These are phyloP conservation scores for Falco berigora DNA, from an alignment of 2,797 vertebrate species.

Conservation along the genomic window DNA sequence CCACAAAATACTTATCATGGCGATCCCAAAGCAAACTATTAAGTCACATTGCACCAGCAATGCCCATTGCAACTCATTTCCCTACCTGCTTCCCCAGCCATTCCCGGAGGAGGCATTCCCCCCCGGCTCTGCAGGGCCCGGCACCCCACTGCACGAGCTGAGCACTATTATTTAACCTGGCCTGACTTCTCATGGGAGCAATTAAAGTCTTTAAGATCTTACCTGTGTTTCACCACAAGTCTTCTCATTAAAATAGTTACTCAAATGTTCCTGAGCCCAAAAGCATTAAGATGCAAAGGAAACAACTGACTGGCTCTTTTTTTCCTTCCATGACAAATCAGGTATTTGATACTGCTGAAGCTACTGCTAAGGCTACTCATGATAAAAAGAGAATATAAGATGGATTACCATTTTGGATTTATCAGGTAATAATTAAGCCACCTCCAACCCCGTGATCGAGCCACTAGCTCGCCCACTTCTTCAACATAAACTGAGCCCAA, in stretches of 20 bases:
- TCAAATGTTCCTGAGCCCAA: slow-evolving; percentile 51
- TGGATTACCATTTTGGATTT: neutral
- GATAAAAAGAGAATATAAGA: slow-evolving; percentile 4
- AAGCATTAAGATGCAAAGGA: slow-evolving; percentile 59
- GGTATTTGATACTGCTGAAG: slow-evolving; percentile 33
- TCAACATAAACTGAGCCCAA: neutral
- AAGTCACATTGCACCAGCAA: neutral
- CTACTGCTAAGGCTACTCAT: slow-evolving; percentile 10
- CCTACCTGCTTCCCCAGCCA: neutral
- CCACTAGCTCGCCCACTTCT: neutral
- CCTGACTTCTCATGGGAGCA: slow-evolving; percentile 54
- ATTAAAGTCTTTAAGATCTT: slow-evolving; percentile 57
- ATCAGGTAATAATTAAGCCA: neutral
- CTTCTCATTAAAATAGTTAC: slow-evolving; percentile 60
- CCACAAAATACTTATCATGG: neutral
- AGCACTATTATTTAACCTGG: slow-evolving; percentile 42
- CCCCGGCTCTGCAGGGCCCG: neutral
- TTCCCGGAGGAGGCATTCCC: neutral
- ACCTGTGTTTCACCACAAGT: slow-evolving; percentile 50
- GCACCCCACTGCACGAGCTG: neutral
- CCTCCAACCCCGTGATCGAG: neutral
- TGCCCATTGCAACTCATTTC: neutral
- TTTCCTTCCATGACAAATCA: slow-evolving; percentile 49
- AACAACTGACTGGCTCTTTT: slow-evolving; percentile 27
- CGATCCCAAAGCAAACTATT: neutral